Evolutionary conservation across 1,140 invertebrate genomes (phyloP).

Genomic region (Lamellibrachia luymesi): DNA sequence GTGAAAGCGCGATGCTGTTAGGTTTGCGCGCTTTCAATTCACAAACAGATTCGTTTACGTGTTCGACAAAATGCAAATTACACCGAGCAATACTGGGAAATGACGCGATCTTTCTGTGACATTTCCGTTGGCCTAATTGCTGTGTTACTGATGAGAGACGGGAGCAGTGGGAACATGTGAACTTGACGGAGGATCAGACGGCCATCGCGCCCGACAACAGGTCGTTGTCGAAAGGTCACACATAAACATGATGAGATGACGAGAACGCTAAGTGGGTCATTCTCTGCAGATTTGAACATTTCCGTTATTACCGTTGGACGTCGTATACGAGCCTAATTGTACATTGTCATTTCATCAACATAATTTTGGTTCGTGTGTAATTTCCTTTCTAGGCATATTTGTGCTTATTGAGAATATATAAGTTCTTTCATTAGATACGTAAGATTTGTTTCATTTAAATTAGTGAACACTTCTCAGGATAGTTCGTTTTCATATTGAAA

Average conservation of each 20-base stretch:
- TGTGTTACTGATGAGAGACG: not conserved
- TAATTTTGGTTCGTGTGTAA: not conserved
- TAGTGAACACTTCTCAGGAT: too few relatives aligned
- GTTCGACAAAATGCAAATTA: not conserved
- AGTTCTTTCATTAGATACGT: too few relatives aligned
- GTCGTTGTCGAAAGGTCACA: not conserved
- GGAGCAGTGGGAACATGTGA: not conserved
- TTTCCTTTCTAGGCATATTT: not conserved
- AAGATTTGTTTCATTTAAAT: too few relatives aligned
- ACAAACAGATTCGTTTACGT: not conserved
- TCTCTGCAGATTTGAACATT: not conserved
- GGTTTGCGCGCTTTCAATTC: too few relatives aligned
- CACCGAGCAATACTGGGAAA: not conserved
- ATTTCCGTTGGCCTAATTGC: not conserved
- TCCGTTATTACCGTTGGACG: not conserved
- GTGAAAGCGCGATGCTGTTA: not conserved
- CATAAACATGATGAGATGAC: not conserved
- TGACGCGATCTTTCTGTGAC: not conserved
- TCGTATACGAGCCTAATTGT: too few relatives aligned
- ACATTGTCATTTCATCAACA: too few relatives aligned
- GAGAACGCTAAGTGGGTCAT: not conserved
- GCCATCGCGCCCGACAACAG: not conserved
- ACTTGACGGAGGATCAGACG: not conserved
- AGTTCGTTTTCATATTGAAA: too few relatives aligned
- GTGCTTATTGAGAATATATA: not conserved